phyloP scores from a whole-genome alignment of 2,797 vertebrate genomes.

The Vireo griseus region DNA sequence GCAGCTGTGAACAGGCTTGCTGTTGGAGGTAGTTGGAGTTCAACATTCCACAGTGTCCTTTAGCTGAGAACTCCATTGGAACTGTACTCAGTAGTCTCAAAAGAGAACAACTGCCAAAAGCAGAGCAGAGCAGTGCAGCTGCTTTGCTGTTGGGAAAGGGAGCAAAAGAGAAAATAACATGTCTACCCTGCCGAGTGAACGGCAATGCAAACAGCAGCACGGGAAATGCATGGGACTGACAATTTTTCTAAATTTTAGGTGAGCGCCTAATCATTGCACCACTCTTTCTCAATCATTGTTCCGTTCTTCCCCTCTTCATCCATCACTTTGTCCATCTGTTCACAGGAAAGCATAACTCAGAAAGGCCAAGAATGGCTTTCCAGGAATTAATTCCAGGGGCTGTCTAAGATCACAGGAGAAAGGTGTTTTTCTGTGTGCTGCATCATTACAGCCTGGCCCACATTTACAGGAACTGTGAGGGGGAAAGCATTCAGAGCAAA shows the following conservation, averaged over 20 bases:
- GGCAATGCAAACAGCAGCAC: background rate
- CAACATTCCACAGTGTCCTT: background rate
- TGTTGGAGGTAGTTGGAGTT: background rate
- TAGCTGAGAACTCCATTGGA: background rate
- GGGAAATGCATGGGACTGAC: background rate
- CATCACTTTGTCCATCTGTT: background rate
- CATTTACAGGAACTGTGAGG: slow-evolving; percentile 27
- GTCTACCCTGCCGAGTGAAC: background rate
- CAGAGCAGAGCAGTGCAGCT: background rate
- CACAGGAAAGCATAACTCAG: background rate
- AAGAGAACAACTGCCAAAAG: background rate
- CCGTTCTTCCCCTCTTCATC: background rate
- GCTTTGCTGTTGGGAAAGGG: background rate
- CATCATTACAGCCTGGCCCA: slow-evolving; percentile 51
- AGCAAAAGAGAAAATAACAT: background rate
- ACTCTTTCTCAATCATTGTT: background rate
- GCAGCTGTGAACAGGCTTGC: background rate
- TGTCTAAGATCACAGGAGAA: slow-evolving; percentile 50
- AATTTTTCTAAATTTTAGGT: background rate
- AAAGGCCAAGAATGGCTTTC: slow-evolving; percentile 57
- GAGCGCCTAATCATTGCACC: background rate
- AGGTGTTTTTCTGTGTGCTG: slow-evolving; percentile 21
- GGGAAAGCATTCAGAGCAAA: slow-evolving; percentile 4
- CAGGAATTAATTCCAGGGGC: slow-evolving; percentile 36
- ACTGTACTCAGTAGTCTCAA: background rate